Percentiles rank a stretch among this genome's conserved stretches.
These are phyloP conservation scores for Agelaius phoeniceus DNA, from an alignment of 2,113 vertebrate species.

Conservation along the genomic window DNA sequence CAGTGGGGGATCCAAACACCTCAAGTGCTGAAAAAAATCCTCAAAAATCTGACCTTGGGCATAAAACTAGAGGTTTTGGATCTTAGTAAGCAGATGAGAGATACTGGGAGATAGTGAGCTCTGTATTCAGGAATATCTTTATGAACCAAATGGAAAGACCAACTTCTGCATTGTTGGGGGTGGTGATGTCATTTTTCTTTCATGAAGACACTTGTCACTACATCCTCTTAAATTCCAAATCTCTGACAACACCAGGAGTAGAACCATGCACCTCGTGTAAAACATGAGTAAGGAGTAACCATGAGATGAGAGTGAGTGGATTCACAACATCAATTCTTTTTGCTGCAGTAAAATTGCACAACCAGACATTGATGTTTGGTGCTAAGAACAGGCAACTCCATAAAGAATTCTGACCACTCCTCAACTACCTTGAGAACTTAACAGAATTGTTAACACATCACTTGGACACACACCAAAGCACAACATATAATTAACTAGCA, in stretches of 20 bases:
- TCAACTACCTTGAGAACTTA: not conserved
- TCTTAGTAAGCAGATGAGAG: not conserved
- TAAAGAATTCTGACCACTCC: not conserved
- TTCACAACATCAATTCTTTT: not conserved
- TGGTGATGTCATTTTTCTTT: rapidly evolving
- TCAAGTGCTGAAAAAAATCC: not conserved
- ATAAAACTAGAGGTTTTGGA: not conserved
- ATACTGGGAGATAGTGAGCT: not conserved
- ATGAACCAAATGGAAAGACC: not conserved
- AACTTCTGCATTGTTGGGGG: rapidly evolving
- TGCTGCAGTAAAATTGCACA: not conserved
- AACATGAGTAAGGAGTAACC: rapidly evolving
- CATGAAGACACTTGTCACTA: not conserved
- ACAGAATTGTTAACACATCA: not conserved
- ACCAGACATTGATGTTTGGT: not conserved
- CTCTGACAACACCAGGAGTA: not conserved
- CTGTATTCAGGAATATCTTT: not conserved
- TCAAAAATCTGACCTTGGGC: not conserved
- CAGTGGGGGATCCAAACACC: not conserved
- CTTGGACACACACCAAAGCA: not conserved
- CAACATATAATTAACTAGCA: not conserved
- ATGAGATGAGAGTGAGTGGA: not conserved
- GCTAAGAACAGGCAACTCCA: not conserved
- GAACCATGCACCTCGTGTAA: not conserved
- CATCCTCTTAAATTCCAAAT: not conserved